Evolutionary conservation across 2,888 invertebrate species (phyloP).

Genomic region (Auanema freiburgensis): DNA sequence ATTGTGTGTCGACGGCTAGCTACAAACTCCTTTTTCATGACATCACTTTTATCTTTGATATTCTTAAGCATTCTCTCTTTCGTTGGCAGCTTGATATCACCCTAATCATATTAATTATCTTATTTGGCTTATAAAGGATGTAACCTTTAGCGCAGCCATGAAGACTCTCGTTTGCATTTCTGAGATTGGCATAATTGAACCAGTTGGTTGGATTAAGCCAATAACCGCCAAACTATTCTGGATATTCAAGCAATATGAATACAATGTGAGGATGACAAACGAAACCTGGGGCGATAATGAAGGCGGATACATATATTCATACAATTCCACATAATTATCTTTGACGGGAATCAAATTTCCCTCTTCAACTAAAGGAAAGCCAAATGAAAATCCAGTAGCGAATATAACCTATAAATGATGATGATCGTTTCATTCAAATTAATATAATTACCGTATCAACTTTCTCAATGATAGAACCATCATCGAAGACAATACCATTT

Average conservation of each 20-base stretch:
- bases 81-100: slow-evolving; percentile 60
- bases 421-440: background rate
- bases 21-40: slow-evolving; percentile 51
- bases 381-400: slow-evolving; percentile 46
- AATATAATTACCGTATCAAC: slow-evolving; percentile 35
- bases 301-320: slow-evolving; percentile 66
- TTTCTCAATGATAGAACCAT: slow-evolving; percentile 32
- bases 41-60: slow-evolving; percentile 55
- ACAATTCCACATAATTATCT: slow-evolving; percentile 62
- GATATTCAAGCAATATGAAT: background rate
- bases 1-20: slow-evolving; percentile 65
- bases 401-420: slow-evolving; percentile 31
- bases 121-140: background rate
- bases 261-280: background rate
- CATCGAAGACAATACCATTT: slow-evolving; percentile 40
- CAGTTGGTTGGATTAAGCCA: slow-evolving; percentile 66
- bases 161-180: slow-evolving; percentile 66
- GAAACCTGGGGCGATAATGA: slow-evolving; percentile 46
- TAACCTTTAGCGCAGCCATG: slow-evolving; percentile 42
- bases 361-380: slow-evolving; percentile 33
- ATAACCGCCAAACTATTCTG: slow-evolving; percentile 66
- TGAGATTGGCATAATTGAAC: slow-evolving; percentile 66
- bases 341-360: slow-evolving; percentile 45
- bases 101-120: slow-evolving; percentile 21
- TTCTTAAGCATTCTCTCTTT: slow-evolving; percentile 64